These are phyloP conservation scores for Melanotaenia parkinsoni DNA, from an alignment of 2,797 vertebrate species.

Conservation along the genomic window DNA sequence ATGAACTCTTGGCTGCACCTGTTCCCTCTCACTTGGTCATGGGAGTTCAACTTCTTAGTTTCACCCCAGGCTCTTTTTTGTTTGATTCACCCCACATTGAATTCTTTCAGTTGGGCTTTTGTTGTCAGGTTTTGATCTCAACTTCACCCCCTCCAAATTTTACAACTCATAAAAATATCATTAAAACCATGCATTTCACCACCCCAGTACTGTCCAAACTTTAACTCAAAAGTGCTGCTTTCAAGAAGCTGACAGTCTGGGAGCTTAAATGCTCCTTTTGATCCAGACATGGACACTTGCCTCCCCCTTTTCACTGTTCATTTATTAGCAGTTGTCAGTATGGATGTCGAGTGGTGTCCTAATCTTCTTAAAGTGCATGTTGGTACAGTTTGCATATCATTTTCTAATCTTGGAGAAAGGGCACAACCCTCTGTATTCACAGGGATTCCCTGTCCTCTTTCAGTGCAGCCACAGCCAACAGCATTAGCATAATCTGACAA, in stretches of 20 bases:
- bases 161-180: slow-evolving; percentile 51
- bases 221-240: slow-evolving; percentile 18
- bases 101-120: slow-evolving; percentile 69
- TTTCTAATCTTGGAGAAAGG: slow-evolving; percentile 79
- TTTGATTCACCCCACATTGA: slow-evolving; percentile 52
- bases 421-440: slow-evolving; percentile 75
- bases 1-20: slow-evolving; percentile 83
- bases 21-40: slow-evolving; percentile 73
- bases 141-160: slow-evolving; percentile 39
- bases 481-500: slow-evolving; percentile 84
- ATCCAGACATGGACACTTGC: slow-evolving; percentile 33
- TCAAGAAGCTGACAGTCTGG: slow-evolving; percentile 12
- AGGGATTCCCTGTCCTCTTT: slow-evolving; percentile 69
- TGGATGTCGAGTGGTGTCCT: slow-evolving; percentile 80
- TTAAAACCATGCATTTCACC: slow-evolving; percentile 21
- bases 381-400: slow-evolving; percentile 84
- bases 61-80: slow-evolving; percentile 63
- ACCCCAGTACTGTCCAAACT: slow-evolving; percentile 25
- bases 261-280: slow-evolving; percentile 25
- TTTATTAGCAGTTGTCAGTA: slow-evolving; percentile 75
- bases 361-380: slow-evolving; percentile 82
- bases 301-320: slow-evolving; percentile 51
- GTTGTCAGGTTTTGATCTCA: slow-evolving; percentile 52
- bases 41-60: slow-evolving; percentile 77
- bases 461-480: slow-evolving; percentile 62